A percentile compares a stretch with the other conserved stretches of the same genome.
Evolutionary conservation across 2,888 invertebrate genomes (phyloP).

Genomic region (Sphaerophoria taeniata): DNA sequence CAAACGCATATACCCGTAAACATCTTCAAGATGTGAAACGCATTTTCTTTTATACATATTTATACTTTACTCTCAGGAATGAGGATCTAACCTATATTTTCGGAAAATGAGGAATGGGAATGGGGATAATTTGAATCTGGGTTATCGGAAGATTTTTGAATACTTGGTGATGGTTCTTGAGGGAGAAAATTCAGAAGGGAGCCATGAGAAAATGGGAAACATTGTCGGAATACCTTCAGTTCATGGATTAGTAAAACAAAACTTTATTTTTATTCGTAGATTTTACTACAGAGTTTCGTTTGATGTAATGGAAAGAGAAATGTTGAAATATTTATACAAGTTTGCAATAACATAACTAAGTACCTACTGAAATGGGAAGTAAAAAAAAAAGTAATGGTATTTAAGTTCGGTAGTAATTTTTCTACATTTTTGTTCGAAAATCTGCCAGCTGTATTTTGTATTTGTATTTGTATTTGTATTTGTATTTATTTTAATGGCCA

Average conservation of each 20-base stretch:
- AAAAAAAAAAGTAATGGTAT: too few species aligned
- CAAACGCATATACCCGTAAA: neutral
- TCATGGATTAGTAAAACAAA: conserved; percentile 51
- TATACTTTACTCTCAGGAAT: conserved; percentile 46
- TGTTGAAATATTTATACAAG: too few species aligned
- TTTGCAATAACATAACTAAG: too few species aligned
- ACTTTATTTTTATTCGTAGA: conserved; percentile 42
- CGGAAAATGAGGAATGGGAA: conserved; percentile 19
- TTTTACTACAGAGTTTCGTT: conserved; percentile 45
- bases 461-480: too few species aligned
- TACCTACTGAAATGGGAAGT: too few species aligned
- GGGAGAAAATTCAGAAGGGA: neutral
- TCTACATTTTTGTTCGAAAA: too few species aligned
- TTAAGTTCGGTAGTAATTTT: too few species aligned
- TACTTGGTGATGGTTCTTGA: too few species aligned
- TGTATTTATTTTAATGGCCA: too few species aligned
- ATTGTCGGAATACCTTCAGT: neutral
- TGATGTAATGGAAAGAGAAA: conserved; percentile 6
- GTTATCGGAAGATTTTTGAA: conserved; percentile 34
- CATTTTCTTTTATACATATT: conserved; percentile 48
- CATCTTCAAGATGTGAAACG: conserved; percentile 40
- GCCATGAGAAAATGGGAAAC: neutral
- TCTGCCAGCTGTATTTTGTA: too few species aligned
- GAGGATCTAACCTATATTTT: conserved; percentile 21
- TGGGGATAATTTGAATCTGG: conserved; percentile 37